A percentile compares a stretch with the other conserved stretches of the same genome.
Conservation (phyloP, 2,888 invertebrate genomes). For the Trichacis sp. region DNA sequence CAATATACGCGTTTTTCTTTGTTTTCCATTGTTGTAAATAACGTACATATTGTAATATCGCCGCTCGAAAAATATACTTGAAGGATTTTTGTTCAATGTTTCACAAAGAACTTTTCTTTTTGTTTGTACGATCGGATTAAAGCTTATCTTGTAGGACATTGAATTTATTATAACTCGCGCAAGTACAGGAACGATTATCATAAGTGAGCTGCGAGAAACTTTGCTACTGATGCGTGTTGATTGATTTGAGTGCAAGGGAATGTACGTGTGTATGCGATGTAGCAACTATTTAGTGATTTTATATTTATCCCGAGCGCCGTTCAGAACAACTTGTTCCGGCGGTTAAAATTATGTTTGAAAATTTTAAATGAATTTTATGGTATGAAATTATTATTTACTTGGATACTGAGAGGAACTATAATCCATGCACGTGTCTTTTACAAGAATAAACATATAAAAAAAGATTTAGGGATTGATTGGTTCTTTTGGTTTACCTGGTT, state of each 20-base stretch:
- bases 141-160: too few relatives aligned
- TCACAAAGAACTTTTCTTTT: too few relatives aligned
- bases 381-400: background rate
- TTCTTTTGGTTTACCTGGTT: too few relatives aligned
- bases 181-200: background rate
- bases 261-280: background rate
- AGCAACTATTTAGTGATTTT: slow-evolving; percentile 5
- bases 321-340: too few relatives aligned
- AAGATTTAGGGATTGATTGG: too few relatives aligned
- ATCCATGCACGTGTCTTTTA: background rate
- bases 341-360: background rate
- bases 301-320: slow-evolving; percentile 3
- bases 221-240: background rate
- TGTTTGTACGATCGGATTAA: too few relatives aligned
- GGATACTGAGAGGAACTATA: background rate
- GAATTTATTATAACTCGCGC: too few relatives aligned
- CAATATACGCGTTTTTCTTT: background rate
- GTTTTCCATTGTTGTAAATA: slow-evolving; percentile 4
- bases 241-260: background rate
- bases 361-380: background rate
- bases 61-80: background rate
- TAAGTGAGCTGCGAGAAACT: background rate
- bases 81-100: background rate
- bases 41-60: background rate
- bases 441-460: background rate